These are phyloP conservation scores for Eristalis tenax DNA, from an alignment of 2,888 invertebrate species.

Conservation along the genomic window DNA sequence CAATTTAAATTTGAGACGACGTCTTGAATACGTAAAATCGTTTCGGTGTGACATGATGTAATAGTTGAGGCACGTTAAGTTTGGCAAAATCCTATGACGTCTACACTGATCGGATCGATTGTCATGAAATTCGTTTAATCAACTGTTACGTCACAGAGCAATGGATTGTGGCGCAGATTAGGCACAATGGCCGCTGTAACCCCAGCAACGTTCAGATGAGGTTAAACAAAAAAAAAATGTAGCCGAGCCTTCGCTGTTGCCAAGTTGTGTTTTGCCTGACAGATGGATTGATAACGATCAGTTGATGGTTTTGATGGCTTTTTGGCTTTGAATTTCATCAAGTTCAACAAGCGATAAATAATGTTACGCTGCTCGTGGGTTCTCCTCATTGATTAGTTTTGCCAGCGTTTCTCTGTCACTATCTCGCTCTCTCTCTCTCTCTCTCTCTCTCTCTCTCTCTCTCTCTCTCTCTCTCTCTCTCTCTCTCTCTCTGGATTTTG, in stretches of 20 bases:
- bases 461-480: too few species aligned
- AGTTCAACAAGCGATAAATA: not conserved
- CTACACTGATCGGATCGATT: slow-evolving; percentile 15
- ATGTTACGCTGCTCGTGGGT: not conserved
- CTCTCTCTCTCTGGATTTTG: not conserved
- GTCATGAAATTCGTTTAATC: slow-evolving; percentile 8
- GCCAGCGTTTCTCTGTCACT: not conserved
- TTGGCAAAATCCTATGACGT: slow-evolving; percentile 60
- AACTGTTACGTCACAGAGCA: slow-evolving; percentile 27
- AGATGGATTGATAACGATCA: not conserved
- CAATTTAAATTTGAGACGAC: slow-evolving; percentile 46
- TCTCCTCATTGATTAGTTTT: not conserved
- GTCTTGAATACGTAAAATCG: slow-evolving; percentile 43
- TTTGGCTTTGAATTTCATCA: not conserved
- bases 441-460: too few species aligned
- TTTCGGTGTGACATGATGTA: slow-evolving; percentile 34
- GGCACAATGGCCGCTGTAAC: slow-evolving; percentile 17
- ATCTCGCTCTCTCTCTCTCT: too few species aligned
- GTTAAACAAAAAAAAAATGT: not conserved
- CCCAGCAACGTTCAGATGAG: not conserved
- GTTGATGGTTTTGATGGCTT: not conserved
- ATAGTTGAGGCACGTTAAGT: slow-evolving; percentile 35
- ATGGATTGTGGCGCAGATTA: slow-evolving; percentile 2
- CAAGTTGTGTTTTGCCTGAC: not conserved
- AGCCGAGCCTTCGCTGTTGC: not conserved